Percentiles rank a stretch among this genome's conserved stretches.
Conservation (phyloP, 35 echinoderm and acorn worm genomes). For the Eucidaris tribuloides region DNA sequence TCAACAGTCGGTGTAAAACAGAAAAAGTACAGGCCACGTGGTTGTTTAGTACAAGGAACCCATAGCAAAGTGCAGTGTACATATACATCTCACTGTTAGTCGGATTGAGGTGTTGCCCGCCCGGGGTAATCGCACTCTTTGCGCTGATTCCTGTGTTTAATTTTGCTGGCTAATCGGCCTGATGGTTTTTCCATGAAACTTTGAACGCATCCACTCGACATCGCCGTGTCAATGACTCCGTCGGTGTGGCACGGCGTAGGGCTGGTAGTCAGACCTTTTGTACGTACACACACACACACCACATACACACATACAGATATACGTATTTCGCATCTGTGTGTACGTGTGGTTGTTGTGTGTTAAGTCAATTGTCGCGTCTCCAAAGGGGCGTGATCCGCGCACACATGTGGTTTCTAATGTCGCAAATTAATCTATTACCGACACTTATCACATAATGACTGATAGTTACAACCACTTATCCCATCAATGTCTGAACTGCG, state of each 20-base stretch:
- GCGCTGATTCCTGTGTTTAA: constrained; percentile 6
- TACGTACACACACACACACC: too few species aligned
- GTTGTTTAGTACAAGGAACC: constrained; percentile 21
- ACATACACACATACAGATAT: too few species aligned
- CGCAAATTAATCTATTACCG: constrained; percentile 18
- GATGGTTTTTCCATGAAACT: constrained; percentile 35
- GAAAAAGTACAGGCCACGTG: constrained; percentile 9
- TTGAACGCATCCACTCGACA: constrained; percentile 10
- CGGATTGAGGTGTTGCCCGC: constrained; percentile 25
- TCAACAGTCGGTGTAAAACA: too few species aligned
- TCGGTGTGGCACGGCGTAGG: too few species aligned
- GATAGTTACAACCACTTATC: constrained; percentile 27
- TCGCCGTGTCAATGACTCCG: too few species aligned
- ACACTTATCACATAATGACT: constrained; percentile 12
- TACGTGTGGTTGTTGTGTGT: too few species aligned
- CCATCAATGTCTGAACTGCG: not conserved
- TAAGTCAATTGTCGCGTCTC: too few species aligned
- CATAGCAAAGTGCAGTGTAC: constrained; percentile 12
- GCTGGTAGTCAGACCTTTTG: too few species aligned
- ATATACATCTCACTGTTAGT: constrained; percentile 8
- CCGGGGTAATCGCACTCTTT: constrained; percentile 23
- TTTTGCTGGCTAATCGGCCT: constrained; percentile 21
- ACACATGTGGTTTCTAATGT: too few species aligned
- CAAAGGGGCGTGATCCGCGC: too few species aligned
- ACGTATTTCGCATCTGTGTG: too few species aligned